Evolutionary conservation across 2,113 vertebrate genomes (phyloP), one percentile per base, ranked within the genome.

Genomic region (Notechis scutatus): DNA sequence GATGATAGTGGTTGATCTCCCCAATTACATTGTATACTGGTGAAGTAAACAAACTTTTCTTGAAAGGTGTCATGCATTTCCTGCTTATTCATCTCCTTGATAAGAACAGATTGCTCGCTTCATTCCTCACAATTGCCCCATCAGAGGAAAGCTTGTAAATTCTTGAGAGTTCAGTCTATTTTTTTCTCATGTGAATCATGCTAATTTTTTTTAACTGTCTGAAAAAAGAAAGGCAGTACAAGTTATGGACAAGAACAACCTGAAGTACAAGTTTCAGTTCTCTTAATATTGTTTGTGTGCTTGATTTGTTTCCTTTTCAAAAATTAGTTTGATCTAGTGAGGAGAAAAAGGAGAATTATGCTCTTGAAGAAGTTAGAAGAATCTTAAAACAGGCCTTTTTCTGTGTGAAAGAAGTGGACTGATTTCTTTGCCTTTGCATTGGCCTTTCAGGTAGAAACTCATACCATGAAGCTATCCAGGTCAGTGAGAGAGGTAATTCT

Each of bases 21-120:
- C 81, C 93, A 94, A 9, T 69, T 87, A 81, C 85, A 89, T 26
- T 93, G 87, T 88, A 81, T 91, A 85, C 91, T 94, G 59, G 14
- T 92, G 88, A 92, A 92, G n/a, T 90, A 93, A 95, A 5, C 91
- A 94, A 91, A 94, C 42, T 86, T 94, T 92, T 94, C 42, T 90
- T 52, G 91, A 64, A 95, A 61, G 93, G 95, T 92, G 94, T 88
- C 26, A 57, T 81, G 88, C 93, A 54, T 47, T 94, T 94, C 94
- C 90, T 93, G 92, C 85, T 89, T 69, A 94, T 74, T 93, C 69
- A 47, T 74, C 74, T 86, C 61, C 57, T 0, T 0, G 90, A 95
- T 42, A 39, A 92, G 47, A 86, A 64, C 26, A 3, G 3, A 50
- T 14, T 92, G 50, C 12, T 57, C 34, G 91, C 87, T 95, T 93